Percentiles rank a stretch among this genome's conserved stretches.
Conservation (phyloP, 1,140 invertebrate genomes). For the Theocolax elegans region DNA sequence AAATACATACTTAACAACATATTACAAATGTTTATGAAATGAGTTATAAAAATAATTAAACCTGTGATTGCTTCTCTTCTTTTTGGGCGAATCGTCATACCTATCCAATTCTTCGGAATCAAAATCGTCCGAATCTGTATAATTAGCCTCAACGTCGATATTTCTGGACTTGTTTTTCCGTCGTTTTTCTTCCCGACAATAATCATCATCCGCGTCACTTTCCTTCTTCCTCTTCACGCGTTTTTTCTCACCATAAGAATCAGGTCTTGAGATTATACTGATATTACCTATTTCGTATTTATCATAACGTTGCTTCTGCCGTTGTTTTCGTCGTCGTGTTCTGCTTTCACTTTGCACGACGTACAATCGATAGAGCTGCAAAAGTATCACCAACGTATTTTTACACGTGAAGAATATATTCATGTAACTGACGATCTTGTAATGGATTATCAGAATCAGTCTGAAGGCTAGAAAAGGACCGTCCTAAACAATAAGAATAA, state of each 20-base stretch:
- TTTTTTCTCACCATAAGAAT: slow-evolving; percentile 45
- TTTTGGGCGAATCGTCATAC: background rate
- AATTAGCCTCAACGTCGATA: slow-evolving; percentile 53
- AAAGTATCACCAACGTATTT: slow-evolving; percentile 86
- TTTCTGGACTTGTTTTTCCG: slow-evolving; percentile 35
- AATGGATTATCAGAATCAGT: slow-evolving; percentile 85
- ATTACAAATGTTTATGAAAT: too few species aligned
- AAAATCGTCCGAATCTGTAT: slow-evolving; percentile 51
- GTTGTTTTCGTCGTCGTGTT: slow-evolving; percentile 56
- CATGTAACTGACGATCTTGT: slow-evolving; percentile 90
- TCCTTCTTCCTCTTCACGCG: slow-evolving; percentile 18
- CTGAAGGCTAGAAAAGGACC: slow-evolving; percentile 87
- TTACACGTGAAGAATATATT: slow-evolving; percentile 94
- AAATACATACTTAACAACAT: too few species aligned
- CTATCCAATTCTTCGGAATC: slow-evolving; percentile 38
- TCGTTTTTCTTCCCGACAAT: slow-evolving; percentile 41
- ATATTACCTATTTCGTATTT: slow-evolving; percentile 63
- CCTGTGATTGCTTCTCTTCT: background rate
- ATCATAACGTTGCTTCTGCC: slow-evolving; percentile 49
- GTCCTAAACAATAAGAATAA: slow-evolving; percentile 72
- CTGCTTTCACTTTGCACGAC: slow-evolving; percentile 76
- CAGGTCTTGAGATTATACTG: slow-evolving; percentile 70
- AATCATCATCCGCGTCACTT: slow-evolving; percentile 10
- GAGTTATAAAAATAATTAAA: too few species aligned
- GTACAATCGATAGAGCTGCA: slow-evolving; percentile 86